A percentile compares a stretch with the other conserved stretches of the same genome.
Evolutionary conservation across 1,140 invertebrate genomes (phyloP).

Genomic region (Drosophila ambigua): DNA sequence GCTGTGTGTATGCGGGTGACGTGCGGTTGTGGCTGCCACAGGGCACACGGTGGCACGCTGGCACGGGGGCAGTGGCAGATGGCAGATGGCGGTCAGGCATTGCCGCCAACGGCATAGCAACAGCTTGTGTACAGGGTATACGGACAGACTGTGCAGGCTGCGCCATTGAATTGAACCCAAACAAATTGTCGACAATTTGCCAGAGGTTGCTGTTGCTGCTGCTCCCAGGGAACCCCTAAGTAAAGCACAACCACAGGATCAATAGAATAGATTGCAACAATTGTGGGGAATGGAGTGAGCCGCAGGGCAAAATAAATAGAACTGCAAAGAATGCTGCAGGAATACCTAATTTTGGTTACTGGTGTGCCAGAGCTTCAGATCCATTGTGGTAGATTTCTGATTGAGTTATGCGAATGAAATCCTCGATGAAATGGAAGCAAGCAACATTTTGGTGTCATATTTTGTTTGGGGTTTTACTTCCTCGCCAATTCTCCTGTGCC

Average conservation of each 20-base stretch:
- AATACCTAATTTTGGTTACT: too few relatives aligned
- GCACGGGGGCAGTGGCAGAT: conserved; percentile 33
- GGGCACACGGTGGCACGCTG: background rate
- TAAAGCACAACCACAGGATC: conserved; percentile 5
- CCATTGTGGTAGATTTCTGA: too few relatives aligned
- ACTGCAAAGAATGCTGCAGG: too few relatives aligned
- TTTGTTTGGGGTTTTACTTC: too few relatives aligned
- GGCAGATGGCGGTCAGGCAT: conserved; percentile 49
- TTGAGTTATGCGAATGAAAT: too few relatives aligned
- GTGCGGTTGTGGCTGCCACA: conserved; percentile 53
- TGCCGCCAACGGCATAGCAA: conserved; percentile 34
- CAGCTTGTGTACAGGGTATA: conserved; percentile 8
- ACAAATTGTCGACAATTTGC: conserved; percentile 20
- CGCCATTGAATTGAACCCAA: conserved; percentile 1
- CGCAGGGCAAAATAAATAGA: too few relatives aligned
- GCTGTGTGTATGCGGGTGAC: conserved; percentile 57
- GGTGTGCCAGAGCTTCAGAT: too few relatives aligned
- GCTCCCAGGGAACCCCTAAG: conserved; percentile 5
- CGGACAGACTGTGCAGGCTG: background rate
- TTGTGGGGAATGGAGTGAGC: too few relatives aligned
- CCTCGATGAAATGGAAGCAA: too few relatives aligned
- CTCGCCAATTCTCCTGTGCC: too few relatives aligned
- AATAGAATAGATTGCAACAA: too few relatives aligned
- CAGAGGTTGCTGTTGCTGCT: conserved; percentile 6
- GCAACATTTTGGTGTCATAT: too few relatives aligned